phyloP scores from a whole-genome alignment of 2,888 invertebrate species.

The Pachymerium ferrugineum region DNA sequence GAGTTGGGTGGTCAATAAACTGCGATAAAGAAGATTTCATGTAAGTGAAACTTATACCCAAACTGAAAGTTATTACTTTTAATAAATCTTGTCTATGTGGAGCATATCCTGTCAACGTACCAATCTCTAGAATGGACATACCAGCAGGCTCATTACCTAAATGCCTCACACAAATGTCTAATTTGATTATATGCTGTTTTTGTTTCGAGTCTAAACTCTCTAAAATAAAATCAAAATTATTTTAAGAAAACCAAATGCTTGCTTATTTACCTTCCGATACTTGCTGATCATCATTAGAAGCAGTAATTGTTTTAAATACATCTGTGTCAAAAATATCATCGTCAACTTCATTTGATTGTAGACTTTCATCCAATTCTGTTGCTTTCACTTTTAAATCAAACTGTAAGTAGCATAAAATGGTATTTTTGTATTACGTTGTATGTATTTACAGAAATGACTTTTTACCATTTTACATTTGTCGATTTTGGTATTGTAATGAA shows the following conservation, averaged over 20 bases:
- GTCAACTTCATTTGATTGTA: background rate
- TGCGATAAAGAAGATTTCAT: too few relatives aligned
- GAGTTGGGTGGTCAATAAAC: too few relatives aligned
- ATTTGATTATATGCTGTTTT: background rate
- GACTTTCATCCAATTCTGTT: background rate
- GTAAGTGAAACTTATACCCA: too few relatives aligned
- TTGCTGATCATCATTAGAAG: background rate
- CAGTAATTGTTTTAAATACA: background rate
- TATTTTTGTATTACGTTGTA: background rate
- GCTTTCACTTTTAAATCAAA: background rate
- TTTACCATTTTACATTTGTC: too few relatives aligned
- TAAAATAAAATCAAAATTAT: too few relatives aligned
- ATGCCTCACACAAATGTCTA: background rate
- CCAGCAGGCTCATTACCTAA: background rate
- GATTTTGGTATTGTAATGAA: background rate
- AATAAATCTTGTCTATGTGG: too few relatives aligned
- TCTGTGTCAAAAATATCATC: background rate
- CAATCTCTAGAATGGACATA: background rate
- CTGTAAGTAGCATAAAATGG: too few relatives aligned
- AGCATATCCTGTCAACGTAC: background rate
- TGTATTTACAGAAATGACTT: too few relatives aligned
- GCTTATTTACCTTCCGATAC: background rate
- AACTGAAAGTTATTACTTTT: too few relatives aligned
- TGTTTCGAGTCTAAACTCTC: too few relatives aligned
- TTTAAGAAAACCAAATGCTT: too few relatives aligned